These are phyloP conservation scores for Capitulum mitella DNA, from an alignment of 2,888 invertebrate species.

Conservation along the genomic window DNA sequence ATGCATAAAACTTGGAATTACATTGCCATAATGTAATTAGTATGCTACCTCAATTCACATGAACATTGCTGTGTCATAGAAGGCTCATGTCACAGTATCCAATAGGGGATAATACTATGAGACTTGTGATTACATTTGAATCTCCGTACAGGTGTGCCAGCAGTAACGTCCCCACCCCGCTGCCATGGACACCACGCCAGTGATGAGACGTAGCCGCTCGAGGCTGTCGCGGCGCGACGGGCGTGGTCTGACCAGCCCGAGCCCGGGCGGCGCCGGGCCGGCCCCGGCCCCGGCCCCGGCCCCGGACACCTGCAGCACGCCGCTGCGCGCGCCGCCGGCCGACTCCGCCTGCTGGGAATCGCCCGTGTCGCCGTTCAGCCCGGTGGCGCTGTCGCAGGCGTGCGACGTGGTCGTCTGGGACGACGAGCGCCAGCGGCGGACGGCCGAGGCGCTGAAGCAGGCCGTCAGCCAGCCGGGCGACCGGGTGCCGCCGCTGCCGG, in stretches of 20 bases:
- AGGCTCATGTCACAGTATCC: no score
- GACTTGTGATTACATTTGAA: no score
- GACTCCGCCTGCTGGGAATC: background rate
- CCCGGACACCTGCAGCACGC: background rate
- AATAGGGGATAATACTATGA: no score
- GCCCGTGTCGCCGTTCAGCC: background rate
- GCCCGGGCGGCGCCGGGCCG: background rate
- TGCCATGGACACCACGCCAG: background rate
- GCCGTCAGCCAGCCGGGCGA: background rate
- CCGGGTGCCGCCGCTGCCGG: slow-evolving; percentile 17
- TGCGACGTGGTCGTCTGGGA: slow-evolving; percentile 2
- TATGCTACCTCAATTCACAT: no score
- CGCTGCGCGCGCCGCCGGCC: background rate
- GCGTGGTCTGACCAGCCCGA: background rate
- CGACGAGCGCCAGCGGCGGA: background rate
- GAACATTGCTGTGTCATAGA: no score
- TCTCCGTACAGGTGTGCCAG: no score
- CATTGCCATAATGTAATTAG: no score
- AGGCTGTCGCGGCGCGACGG: background rate
- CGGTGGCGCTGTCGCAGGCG: background rate
- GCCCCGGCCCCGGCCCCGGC: background rate
- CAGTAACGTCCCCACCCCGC: no score
- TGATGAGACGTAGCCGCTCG: background rate
- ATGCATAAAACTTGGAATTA: no score
- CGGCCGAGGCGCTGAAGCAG: background rate